Conservation (phyloP, 2,888 invertebrate species). For the Drosophila mercatorum region DNA sequence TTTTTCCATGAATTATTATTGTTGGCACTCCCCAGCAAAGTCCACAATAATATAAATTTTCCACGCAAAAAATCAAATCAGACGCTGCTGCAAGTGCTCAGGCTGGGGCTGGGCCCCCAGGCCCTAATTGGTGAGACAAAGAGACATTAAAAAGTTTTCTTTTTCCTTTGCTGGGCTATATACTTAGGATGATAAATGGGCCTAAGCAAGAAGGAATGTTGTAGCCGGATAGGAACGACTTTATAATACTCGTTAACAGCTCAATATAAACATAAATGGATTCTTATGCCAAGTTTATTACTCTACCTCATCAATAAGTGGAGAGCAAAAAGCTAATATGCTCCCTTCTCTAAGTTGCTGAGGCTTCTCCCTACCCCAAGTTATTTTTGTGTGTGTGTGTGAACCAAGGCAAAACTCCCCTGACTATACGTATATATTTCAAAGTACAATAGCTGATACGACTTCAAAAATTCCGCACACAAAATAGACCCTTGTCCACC, state of each 20-base stretch:
- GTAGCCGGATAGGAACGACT: background rate
- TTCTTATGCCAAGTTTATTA: background rate
- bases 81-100: background rate
- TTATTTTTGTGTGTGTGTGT: background rate
- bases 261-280: no score
- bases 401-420: background rate
- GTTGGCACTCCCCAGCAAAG: slow-evolving; percentile 10
- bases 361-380: background rate
- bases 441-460: background rate
- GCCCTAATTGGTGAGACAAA: slow-evolving; percentile 33
- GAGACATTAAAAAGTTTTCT: slow-evolving; percentile 18
- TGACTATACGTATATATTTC: background rate
- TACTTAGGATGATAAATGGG: slow-evolving; percentile 9
- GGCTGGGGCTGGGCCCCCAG: background rate
- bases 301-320: background rate
- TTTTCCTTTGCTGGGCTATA: background rate
- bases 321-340: background rate
- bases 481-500: background rate
- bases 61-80: slow-evolving; percentile 14
- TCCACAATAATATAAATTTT: slow-evolving; percentile 38
- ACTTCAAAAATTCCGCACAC: background rate
- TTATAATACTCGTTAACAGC: background rate
- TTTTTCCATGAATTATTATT: slow-evolving; percentile 17
- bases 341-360: background rate
- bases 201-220: background rate